These are phyloP conservation scores for Trachymyrmex septentrionalis DNA, from an alignment of 1,140 invertebrate genomes.

Conservation along the genomic window DNA sequence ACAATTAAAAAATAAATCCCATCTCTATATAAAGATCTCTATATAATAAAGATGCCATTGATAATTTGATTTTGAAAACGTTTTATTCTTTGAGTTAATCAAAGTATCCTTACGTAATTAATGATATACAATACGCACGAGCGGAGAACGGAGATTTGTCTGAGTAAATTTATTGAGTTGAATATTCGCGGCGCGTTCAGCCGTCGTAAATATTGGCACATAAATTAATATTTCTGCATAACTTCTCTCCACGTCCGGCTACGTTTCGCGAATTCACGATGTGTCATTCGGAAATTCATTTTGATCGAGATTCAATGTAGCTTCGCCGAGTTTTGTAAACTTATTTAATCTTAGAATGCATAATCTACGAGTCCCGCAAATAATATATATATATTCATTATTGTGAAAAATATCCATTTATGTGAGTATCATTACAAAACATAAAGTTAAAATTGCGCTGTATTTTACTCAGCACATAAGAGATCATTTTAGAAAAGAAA, in stretches of 20 bases:
- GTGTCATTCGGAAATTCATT: not conserved
- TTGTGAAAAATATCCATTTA: not conserved
- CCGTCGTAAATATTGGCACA: slow-evolving; percentile 3
- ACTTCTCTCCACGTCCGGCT: not conserved
- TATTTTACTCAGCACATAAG: not conserved
- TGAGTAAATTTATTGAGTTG: not conserved
- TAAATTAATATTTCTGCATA: slow-evolving; percentile 47
- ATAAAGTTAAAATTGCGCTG: not conserved
- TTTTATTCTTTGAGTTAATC: not conserved
- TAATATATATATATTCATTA: slow-evolving; percentile 7
- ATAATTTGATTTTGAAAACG: not conserved
- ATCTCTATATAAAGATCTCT: not conserved
- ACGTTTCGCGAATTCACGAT: slow-evolving; percentile 13
- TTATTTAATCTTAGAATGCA: slow-evolving; percentile 1
- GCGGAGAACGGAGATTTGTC: not conserved
- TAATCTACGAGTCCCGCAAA: not conserved
- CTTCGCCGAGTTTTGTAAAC: not conserved
- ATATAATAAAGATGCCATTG: not conserved
- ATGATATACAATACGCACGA: not conserved
- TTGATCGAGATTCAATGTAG: not conserved
- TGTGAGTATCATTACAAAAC: not conserved
- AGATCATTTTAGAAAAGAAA: not conserved
- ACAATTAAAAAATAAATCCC: not conserved
- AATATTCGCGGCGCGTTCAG: slow-evolving; percentile 4
- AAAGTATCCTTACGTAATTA: not conserved